phyloP scores from a whole-genome alignment of 2,888 invertebrate genomes.

The Scelioninae gen. 2 region DNA sequence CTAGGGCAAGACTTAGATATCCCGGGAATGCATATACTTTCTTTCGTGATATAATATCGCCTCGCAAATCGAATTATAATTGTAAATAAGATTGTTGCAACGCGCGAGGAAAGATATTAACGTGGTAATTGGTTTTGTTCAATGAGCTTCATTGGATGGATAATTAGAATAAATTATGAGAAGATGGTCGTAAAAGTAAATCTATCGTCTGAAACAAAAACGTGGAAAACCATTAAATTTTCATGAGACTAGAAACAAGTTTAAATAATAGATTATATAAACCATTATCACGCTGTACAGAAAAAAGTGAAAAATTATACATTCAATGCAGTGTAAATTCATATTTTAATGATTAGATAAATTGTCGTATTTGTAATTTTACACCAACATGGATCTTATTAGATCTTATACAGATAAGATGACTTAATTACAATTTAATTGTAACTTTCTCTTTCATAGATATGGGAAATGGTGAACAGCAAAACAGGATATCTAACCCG shows the following conservation, averaged over 20 bases:
- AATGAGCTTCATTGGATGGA: constrained; percentile 6
- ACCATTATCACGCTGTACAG: not conserved
- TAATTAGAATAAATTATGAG: not conserved
- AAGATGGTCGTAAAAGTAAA: not conserved
- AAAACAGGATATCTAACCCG: constrained; percentile 76
- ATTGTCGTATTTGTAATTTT: too few relatives aligned
- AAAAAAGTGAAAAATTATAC: not conserved
- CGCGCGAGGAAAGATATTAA: constrained; percentile 18
- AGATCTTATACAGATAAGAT: too few relatives aligned
- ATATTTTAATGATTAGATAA: too few relatives aligned
- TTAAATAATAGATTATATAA: too few relatives aligned
- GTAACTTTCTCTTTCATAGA: constrained; percentile 66
- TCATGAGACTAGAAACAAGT: too few relatives aligned
- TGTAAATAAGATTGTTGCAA: constrained; percentile 33
- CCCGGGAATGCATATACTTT: constrained; percentile 66
- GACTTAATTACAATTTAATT: too few relatives aligned
- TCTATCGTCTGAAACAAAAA: not conserved
- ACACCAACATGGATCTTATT: too few relatives aligned
- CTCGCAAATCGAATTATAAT: constrained; percentile 38
- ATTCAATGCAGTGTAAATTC: not conserved
- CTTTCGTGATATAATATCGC: constrained; percentile 65
- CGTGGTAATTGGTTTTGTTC: constrained; percentile 18
- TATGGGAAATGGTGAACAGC: constrained; percentile 78
- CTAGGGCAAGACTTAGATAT: constrained; percentile 49
- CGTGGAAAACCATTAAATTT: too few relatives aligned